A percentile compares a stretch with the other conserved stretches of the same genome.
These are phyloP conservation scores for Circus cinereus DNA, from an alignment of 2,797 vertebrate genomes.

Conservation along the genomic window DNA sequence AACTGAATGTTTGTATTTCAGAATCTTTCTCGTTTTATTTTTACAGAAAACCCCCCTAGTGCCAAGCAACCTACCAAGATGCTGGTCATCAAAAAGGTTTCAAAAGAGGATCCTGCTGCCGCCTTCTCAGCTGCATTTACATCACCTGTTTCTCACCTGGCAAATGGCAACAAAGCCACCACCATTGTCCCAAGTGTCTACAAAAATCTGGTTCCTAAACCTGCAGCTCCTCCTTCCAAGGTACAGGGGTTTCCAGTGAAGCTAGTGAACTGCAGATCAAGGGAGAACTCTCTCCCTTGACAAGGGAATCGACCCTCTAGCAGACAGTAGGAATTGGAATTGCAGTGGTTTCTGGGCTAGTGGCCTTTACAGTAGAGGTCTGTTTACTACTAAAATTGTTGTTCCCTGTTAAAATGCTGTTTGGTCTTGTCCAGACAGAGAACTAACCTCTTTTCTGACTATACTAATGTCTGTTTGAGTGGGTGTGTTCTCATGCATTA, in stretches of 20 bases:
- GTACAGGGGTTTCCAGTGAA: constrained; percentile 67
- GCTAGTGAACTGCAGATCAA: not conserved
- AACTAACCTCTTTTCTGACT: not conserved
- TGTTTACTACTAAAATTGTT: not conserved
- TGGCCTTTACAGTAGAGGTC: not conserved
- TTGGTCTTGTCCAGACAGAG: not conserved
- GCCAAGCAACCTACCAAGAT: constrained; percentile 98
- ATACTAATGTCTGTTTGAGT: not conserved
- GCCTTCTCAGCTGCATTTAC: constrained; percentile 96
- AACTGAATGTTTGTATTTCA: not conserved
- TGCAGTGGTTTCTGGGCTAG: not conserved
- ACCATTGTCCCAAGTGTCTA: constrained; percentile 93
- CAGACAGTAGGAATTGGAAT: not conserved
- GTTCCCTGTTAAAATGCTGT: not conserved
- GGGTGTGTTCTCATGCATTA: not conserved
- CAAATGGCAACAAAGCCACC: constrained; percentile 92
- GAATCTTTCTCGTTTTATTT: not conserved
- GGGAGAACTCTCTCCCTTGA: not conserved
- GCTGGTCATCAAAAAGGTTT: constrained; percentile 99
- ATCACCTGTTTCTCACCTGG: constrained; percentile 86
- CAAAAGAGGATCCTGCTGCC: constrained; percentile 94
- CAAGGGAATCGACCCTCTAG: not conserved
- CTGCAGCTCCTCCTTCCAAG: constrained; percentile 92
- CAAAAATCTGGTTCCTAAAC: constrained; percentile 98
- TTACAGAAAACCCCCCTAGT: constrained; percentile 95